Evolutionary conservation across 2,797 vertebrate species (phyloP).

Genomic region (Mus caroli): DNA sequence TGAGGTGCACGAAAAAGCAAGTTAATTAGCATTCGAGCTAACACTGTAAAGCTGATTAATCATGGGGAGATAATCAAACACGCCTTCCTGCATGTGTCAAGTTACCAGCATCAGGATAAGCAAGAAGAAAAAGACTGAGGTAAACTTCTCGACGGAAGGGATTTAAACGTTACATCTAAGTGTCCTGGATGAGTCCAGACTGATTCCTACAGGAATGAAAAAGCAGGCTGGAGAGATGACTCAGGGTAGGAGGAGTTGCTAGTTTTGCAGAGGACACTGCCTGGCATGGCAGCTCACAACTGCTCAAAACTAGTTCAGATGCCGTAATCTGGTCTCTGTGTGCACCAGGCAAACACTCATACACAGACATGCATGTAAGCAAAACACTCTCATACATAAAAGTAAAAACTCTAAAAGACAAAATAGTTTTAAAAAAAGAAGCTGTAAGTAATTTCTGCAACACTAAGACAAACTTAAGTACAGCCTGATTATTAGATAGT

Average conservation of each 20-base stretch:
- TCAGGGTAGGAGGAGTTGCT: background rate
- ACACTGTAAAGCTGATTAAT: background rate
- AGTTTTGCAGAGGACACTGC: background rate
- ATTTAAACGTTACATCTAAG: background rate
- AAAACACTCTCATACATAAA: background rate
- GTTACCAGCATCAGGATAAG: background rate
- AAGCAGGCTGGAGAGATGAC: background rate
- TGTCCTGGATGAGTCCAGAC: background rate
- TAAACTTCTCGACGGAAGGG: background rate
- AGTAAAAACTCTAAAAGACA: background rate
- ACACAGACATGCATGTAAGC: background rate
- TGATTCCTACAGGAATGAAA: background rate
- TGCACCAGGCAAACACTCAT: background rate
- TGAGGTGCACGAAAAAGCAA: background rate
- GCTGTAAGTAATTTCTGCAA: background rate
- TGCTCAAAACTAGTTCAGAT: background rate
- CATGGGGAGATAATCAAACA: background rate
- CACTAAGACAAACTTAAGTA: background rate
- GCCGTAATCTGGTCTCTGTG: background rate
- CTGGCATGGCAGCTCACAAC: background rate
- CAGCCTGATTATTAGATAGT: background rate
- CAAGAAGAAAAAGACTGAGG: background rate
- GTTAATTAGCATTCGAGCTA: background rate
- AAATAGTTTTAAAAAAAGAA: background rate
- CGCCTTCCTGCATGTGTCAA: background rate